Evolutionary conservation across 2,113 vertebrate species (phyloP), one percentile per base, ranked within the genome.

Genomic region (Rutilus rutilus): DNA sequence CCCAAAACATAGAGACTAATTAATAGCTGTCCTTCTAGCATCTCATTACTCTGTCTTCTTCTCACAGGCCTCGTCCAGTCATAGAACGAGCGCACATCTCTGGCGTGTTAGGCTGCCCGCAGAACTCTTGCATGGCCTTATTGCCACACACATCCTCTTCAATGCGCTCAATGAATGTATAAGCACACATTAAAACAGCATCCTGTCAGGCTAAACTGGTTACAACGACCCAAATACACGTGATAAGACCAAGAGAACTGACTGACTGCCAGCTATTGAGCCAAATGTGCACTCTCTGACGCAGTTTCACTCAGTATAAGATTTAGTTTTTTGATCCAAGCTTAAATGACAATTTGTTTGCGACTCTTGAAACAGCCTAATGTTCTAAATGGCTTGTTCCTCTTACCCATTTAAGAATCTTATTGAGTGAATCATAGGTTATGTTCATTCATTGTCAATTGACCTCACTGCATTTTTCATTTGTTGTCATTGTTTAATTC

Each of bases 201-300:
- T 81, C 33, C 60, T 81, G 59, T 81, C 78, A 30, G 78, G 42
- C 78, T 80, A 25, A 80, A 80, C 33, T 25, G 78, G 57, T 80
- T 80, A 42, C 57, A 62, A 80, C 23, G 33, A 80, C 54, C 57
- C 23, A 79, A 62, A 79, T 59, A 23, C 33, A 64, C 1, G 78
- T 45, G 78, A 45, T 81, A 30, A 47, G 23, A 10, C 60, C 39
- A 47, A 65, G 25, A 30, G 60, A 81, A n/a, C 78, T 21, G 39
- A 81, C 39, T 65, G 59, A 27, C 39, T 42, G 57, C 36, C 57
- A 80, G 78, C 7, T 62, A n/a, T 14, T 80, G 50, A 39, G 33
- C 6, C 54, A 60, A 42, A 79, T 79, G 54, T 60, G n/a, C 7
- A 1, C 4, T 30, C 39, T 27, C 14, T 81, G 78, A 64, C n/a